A percentile compares a stretch with the other conserved stretches of the same genome.
Conservation (phyloP, 2,113 vertebrate genomes). For the Cololabis saira region DNA sequence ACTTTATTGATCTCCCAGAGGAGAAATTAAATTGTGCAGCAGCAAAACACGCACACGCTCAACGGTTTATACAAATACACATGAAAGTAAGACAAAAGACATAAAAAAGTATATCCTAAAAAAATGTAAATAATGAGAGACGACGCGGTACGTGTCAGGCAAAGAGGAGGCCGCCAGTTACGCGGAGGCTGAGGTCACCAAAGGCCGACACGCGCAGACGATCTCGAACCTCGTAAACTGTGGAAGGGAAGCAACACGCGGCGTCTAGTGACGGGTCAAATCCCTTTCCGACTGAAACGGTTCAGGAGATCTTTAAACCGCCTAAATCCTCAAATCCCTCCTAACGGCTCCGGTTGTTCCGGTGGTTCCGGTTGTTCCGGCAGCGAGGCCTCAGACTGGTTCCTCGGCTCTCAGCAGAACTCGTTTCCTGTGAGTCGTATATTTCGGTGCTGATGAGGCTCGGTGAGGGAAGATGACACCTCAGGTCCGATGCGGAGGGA, state of each 20-base stretch:
- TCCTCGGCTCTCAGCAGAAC: slow-evolving; percentile 18
- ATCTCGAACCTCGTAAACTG: slow-evolving; percentile 46
- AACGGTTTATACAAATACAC: too few species aligned
- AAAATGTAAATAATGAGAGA: slow-evolving; percentile 23
- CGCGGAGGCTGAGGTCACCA: slow-evolving; percentile 9
- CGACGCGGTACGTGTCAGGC: slow-evolving; percentile 33
- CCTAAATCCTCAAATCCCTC: slow-evolving; percentile 49
- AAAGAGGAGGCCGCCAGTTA: too few species aligned
- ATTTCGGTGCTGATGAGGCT: neutral
- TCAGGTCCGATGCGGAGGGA: too few species aligned
- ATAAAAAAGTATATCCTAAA: too few species aligned
- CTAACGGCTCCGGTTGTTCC: slow-evolving; percentile 46
- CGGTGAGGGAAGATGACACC: too few species aligned
- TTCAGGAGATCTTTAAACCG: slow-evolving; percentile 38
- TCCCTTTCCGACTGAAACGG: slow-evolving; percentile 32
- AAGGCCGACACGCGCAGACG: slow-evolving; percentile 31
- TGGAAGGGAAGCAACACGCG: neutral
- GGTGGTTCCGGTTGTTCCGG: too few species aligned
- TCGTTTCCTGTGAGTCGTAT: slow-evolving; percentile 35
- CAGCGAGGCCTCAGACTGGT: slow-evolving; percentile 33
- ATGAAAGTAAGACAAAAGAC: too few species aligned
- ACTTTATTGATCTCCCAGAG: too few species aligned
- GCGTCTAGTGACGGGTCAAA: too few species aligned
- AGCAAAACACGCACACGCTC: too few species aligned
- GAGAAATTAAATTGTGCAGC: too few species aligned